Percentiles rank a stretch among this genome's conserved stretches.
Evolutionary conservation across 2,113 vertebrate genomes (phyloP).

Genomic region (Diphyllodes magnificus): DNA sequence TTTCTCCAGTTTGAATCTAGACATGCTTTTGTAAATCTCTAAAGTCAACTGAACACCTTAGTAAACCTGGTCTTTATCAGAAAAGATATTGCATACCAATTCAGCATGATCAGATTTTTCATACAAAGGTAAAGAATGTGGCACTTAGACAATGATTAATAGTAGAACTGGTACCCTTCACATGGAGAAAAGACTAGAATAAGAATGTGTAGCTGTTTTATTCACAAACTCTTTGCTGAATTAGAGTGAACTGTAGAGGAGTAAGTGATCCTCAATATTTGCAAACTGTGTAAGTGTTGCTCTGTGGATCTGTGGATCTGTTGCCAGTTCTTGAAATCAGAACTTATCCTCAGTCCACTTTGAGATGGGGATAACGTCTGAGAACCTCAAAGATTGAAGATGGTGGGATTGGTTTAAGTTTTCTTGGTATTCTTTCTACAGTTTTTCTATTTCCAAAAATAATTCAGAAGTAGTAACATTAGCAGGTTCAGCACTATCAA

Average conservation of each 20-base stretch:
- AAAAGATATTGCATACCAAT: not conserved
- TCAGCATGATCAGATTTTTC: not conserved
- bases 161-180: not conserved
- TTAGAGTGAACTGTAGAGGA: not conserved
- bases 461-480: not conserved
- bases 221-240: not conserved
- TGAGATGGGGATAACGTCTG: not conserved
- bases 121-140: not conserved
- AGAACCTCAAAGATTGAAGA: not conserved
- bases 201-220: not conserved
- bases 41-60: not conserved
- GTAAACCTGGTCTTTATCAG: not conserved
- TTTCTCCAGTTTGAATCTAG: not conserved
- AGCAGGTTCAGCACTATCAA: not conserved
- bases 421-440: not conserved
- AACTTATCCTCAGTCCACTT: not conserved
- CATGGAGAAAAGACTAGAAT: not conserved
- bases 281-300: not conserved
- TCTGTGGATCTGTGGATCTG: not conserved
- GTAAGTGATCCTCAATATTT: not conserved
- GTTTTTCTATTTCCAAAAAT: not conserved
- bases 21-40: not conserved
- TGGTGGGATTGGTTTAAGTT: fast-evolving
- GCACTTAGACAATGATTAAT: not conserved
- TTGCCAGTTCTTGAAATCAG: not conserved